Conservation (phyloP, 2,113 vertebrate genomes). For the Sebastes fasciatus region DNA sequence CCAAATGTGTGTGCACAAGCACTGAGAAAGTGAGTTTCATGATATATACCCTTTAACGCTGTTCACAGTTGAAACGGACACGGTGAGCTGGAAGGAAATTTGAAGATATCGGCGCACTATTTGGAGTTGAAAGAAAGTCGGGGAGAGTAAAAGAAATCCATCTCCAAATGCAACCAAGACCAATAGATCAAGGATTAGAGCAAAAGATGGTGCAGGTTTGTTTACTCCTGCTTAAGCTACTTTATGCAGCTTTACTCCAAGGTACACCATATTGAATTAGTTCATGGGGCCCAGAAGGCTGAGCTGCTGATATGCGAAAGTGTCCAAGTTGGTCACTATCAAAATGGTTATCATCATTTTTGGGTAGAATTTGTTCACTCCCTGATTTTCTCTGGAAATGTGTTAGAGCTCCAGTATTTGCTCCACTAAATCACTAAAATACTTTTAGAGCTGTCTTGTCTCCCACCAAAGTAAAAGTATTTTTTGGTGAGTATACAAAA, state of each 20-base stretch:
- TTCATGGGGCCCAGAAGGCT: conserved; percentile 16
- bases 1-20: no score
- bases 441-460: background rate
- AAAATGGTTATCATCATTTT: background rate
- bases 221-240: conserved; percentile 64
- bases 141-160: background rate
- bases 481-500: background rate
- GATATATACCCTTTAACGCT: no score
- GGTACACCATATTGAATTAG: conserved; percentile 68
- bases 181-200: conserved; percentile 23
- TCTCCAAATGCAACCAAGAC: conserved; percentile 1
- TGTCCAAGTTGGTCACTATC: conserved; percentile 20
- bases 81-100: background rate
- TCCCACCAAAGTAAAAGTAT: background rate
- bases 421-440: background rate
- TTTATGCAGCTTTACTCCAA: conserved; percentile 76
- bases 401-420: background rate
- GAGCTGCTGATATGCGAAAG: conserved; percentile 27
- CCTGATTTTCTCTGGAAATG: background rate
- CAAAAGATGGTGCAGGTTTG: conserved; percentile 34
- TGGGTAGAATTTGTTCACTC: background rate
- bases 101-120: background rate
- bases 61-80: background rate
- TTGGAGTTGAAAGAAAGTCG: background rate
- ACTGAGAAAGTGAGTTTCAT: no score